phyloP scores from a whole-genome alignment of 2,797 vertebrate genomes.

The Melopsittacus undulatus region DNA sequence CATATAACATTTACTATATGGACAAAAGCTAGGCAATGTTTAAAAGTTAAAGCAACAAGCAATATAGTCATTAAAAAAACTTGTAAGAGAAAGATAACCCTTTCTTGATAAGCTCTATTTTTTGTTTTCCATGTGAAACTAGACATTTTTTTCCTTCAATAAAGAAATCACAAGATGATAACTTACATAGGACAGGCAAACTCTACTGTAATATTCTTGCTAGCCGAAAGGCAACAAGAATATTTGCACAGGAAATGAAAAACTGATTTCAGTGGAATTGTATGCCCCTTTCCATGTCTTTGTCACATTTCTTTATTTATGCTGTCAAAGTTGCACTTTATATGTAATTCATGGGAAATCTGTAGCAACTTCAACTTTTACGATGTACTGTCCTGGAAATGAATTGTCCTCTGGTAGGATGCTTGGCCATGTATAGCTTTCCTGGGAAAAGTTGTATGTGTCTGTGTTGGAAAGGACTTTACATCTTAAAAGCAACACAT shows the following conservation, averaged over 20 bases:
- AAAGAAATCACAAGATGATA: background rate
- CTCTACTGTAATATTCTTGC: background rate
- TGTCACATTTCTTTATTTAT: background rate
- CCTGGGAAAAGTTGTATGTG: background rate
- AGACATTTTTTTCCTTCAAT: background rate
- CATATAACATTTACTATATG: background rate
- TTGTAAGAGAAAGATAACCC: background rate
- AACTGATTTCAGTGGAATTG: accelerated
- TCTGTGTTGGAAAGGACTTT: background rate
- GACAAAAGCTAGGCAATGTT: background rate
- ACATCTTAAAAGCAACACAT: background rate
- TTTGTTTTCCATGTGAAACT: background rate
- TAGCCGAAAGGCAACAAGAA: background rate
- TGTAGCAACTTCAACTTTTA: background rate
- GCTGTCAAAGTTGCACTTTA: background rate
- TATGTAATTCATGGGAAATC: background rate
- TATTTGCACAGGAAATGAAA: background rate
- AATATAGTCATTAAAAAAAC: background rate
- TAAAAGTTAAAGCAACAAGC: background rate
- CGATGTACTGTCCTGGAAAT: background rate
- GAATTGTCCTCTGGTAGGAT: background rate
- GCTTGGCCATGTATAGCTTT: background rate
- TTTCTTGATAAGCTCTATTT: background rate
- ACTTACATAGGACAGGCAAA: background rate
- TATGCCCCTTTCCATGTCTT: background rate